These are phyloP conservation scores for Pristionchus exspectatus DNA, from an alignment of 2,888 invertebrate species.

Conservation along the genomic window DNA sequence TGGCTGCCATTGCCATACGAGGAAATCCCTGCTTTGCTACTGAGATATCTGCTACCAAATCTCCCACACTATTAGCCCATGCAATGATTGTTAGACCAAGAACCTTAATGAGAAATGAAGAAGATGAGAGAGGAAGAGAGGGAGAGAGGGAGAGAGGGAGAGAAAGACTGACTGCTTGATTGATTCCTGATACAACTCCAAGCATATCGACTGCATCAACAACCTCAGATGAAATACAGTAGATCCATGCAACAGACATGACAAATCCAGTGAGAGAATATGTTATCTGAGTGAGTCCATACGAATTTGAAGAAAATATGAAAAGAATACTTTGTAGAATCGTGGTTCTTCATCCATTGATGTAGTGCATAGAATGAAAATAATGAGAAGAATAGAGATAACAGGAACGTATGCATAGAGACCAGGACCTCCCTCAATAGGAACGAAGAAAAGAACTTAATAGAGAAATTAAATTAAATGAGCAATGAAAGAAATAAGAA, in stretches of 20 bases:
- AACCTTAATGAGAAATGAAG: constrained; percentile 77
- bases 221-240: constrained; percentile 84
- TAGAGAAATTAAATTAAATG: not conserved
- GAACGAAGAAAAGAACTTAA: not conserved
- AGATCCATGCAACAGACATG: constrained; percentile 83
- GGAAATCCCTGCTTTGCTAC: constrained; percentile 84
- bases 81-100: constrained; percentile 84
- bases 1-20: constrained; percentile 85
- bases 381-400: constrained; percentile 11
- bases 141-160: not conserved
- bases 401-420: constrained; percentile 40
- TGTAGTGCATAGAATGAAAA: not conserved
- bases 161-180: constrained; percentile 55
- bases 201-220: constrained; percentile 82
- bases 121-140: not conserved
- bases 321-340: constrained; percentile 34
- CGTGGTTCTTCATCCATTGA: not conserved
- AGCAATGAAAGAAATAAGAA: not conserved
- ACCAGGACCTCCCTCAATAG: constrained; percentile 41
- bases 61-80: constrained; percentile 85
- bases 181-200: constrained; percentile 81
- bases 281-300: not conserved
- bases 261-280: not conserved
- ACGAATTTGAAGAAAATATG: not conserved
- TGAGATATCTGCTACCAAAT: constrained; percentile 83